Evolutionary conservation across 2,888 invertebrate genomes (phyloP).

Genomic region (Polietes domitor): DNA sequence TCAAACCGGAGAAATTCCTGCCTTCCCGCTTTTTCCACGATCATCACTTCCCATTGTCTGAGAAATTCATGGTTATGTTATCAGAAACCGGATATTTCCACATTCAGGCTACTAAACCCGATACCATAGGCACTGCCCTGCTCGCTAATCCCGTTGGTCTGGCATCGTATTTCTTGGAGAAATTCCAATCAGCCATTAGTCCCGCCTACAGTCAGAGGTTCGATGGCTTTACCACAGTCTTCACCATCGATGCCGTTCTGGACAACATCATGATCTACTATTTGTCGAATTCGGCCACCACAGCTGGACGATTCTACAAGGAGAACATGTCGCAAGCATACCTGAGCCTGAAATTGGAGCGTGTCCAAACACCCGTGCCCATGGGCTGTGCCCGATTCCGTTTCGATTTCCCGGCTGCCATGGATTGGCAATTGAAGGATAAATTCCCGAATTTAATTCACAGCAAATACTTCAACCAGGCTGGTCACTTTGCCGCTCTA

Average conservation of each 20-base stretch:
- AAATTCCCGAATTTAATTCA: constrained; percentile 87
- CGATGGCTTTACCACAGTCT: constrained; percentile 79
- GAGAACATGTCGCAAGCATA: constrained; percentile 81
- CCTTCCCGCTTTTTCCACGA: constrained; percentile 82
- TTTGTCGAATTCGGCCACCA: constrained; percentile 86
- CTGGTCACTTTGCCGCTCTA: constrained; percentile 93
- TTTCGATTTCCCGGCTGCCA: constrained; percentile 84
- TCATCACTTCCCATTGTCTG: constrained; percentile 81
- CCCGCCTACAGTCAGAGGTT: constrained; percentile 82
- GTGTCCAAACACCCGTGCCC: constrained; percentile 86
- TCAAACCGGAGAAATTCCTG: constrained; percentile 80
- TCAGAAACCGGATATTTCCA: constrained; percentile 86
- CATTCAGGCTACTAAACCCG: constrained; percentile 93
- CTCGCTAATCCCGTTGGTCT: constrained; percentile 86
- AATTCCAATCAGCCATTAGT: constrained; percentile 88
- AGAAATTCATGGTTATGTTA: constrained; percentile 72
- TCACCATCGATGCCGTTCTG: constrained; percentile 82
- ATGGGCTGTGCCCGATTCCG: constrained; percentile 88
- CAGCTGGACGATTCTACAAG: constrained; percentile 86
- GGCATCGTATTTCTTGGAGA: constrained; percentile 94
- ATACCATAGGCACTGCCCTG: constrained; percentile 86
- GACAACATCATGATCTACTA: constrained; percentile 93
- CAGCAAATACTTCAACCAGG: constrained; percentile 84
- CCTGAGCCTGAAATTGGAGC: constrained; percentile 71
- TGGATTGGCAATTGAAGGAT: constrained; percentile 83